Conservation (phyloP, 2,888 invertebrate genomes). For the Eristalis arbustorum region DNA sequence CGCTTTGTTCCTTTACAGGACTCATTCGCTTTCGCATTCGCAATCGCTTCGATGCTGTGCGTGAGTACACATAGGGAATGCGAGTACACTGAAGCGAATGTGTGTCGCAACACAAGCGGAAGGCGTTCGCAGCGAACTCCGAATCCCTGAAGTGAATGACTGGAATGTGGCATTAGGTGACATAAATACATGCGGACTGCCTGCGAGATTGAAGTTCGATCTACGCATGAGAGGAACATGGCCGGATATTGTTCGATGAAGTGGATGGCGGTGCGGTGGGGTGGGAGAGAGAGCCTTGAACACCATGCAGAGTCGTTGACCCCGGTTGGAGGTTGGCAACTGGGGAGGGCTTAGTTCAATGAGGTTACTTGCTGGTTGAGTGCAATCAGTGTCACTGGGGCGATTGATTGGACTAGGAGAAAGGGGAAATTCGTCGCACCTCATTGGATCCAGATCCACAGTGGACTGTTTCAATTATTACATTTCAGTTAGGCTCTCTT, state of each 20-base stretch:
- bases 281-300: too few relatives aligned
- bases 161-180: neutral
- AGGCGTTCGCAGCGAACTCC: constrained; percentile 1
- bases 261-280: neutral
- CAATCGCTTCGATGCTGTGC: neutral
- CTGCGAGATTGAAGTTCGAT: neutral
- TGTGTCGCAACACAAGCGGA: constrained; percentile 28
- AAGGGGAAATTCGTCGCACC: too few relatives aligned
- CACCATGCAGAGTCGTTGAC: too few relatives aligned
- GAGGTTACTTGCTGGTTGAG: too few relatives aligned
- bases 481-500: too few relatives aligned
- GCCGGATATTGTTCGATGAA: neutral
- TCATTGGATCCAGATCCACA: too few relatives aligned
- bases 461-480: too few relatives aligned
- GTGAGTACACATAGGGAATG: constrained; percentile 14
- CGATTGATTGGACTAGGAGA: too few relatives aligned
- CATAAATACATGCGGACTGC: neutral
- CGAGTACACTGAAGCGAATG: neutral
- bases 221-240: neutral
- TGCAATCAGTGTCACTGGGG: too few relatives aligned
- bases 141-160: neutral
- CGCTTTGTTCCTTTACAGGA: neutral
- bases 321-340: too few relatives aligned
- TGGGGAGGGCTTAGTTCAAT: too few relatives aligned
- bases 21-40: neutral